Evolutionary conservation across 2,113 vertebrate species (phyloP), one percentile per base, ranked within the genome.

Genomic region (Hemichromis elongatus): DNA sequence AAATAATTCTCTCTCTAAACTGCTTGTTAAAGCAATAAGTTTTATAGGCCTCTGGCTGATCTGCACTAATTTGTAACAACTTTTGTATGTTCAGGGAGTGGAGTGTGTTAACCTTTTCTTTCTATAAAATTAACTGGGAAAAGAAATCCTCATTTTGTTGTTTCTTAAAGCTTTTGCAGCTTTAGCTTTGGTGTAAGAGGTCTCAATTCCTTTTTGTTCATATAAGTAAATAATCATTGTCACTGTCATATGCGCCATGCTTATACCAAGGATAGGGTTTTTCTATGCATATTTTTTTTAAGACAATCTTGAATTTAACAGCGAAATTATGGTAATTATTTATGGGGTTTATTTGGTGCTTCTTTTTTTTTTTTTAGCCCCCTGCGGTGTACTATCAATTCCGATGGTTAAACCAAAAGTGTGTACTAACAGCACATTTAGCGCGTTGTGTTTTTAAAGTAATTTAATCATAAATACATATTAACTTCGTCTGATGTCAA

Each of bases 11-110:
- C 81, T 92, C 86, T 95, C 90, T 90, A 88, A 92, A 91, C 80
- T 92, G 89, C 86, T 92, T 89, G 81, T 91, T 86, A 88, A 92
- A 82, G 93, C 93, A 94, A 94, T 93, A 94, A 18, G 79, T 95
- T 95, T 96, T 94, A 87, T 95, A 95, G 92, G 92, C 92, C 94
- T 90, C 87, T 89, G 92, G 92, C 93, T 95, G 92, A 93, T 94
- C 93, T 96, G 94, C 94, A 95, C 95, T 95, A 88, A 95, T 95
- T 95, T 95, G 55, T 95, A 94, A 86, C 24, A 90, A 90, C 90
- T 93, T 95, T 94, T 93, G 88, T 94, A 94, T 95, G 90, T 94
- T 92, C 89, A 93, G 92, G 89, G 90, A 93, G 90, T 92, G 61
- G 85, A 89, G 85, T 86, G 86, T 90, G 57, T 90, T 77, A 47